These are phyloP conservation scores for Numida meleagris DNA, from an alignment of 2,113 vertebrate genomes.

Conservation along the genomic window DNA sequence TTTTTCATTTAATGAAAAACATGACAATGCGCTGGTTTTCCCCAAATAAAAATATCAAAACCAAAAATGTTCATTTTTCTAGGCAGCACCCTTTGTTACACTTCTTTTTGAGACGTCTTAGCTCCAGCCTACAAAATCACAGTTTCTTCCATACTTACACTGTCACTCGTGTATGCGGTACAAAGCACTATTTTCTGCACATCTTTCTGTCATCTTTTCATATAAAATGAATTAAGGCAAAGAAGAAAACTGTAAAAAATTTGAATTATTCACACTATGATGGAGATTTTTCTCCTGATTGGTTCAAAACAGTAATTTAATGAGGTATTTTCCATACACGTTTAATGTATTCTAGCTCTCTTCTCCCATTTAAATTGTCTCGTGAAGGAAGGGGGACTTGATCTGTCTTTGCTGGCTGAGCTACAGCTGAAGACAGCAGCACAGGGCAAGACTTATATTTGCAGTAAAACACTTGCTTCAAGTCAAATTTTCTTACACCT, in stretches of 20 bases:
- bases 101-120: not conserved
- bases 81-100: not conserved
- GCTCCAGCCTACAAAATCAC: not conserved
- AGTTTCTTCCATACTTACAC: not conserved
- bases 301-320: constrained; percentile 48
- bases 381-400: not conserved
- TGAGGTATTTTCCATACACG: not conserved
- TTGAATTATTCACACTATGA: constrained; percentile 48
- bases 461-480: not conserved
- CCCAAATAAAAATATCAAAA: not conserved
- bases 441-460: not conserved
- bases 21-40: not conserved
- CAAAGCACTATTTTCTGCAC: constrained; percentile 37
- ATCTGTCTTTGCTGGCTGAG: not conserved
- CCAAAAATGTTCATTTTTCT: constrained; percentile 6
- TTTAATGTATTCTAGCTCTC: not conserved
- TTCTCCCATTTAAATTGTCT: not conserved
- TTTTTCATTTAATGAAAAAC: constrained; percentile 47
- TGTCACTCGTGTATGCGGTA: not conserved
- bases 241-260: not conserved
- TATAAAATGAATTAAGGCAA: constrained; percentile 35
- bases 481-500: not conserved
- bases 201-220: not conserved
- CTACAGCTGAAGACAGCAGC: not conserved
- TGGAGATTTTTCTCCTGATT: not conserved